These are phyloP conservation scores for Andinoacara biseriatus DNA, from an alignment of 2,113 vertebrate species.

Conservation along the genomic window DNA sequence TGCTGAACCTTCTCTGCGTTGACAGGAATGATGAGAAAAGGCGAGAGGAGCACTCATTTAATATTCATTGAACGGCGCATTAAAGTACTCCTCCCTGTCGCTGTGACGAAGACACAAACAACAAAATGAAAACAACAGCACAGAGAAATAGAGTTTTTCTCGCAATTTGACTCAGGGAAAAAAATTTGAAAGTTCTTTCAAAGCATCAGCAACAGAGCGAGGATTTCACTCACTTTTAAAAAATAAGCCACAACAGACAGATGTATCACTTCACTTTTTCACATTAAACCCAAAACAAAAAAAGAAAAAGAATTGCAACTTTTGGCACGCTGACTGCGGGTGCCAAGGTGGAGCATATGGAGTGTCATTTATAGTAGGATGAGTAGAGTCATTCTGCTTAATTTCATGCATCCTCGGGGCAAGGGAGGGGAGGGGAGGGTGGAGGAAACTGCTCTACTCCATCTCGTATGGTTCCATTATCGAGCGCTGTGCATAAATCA, in stretches of 20 bases:
- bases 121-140: conserved; percentile 29
- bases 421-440: neutral
- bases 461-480: conserved; percentile 24
- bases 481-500: conserved; percentile 57
- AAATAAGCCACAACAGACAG: conserved; percentile 47
- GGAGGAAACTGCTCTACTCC: conserved; percentile 11
- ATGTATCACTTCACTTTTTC: conserved; percentile 32
- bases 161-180: conserved; percentile 23
- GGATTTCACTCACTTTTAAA: neutral
- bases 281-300: conserved; percentile 18
- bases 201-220: neutral
- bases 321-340: conserved; percentile 10
- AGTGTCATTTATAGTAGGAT: conserved; percentile 48
- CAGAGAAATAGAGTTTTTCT: conserved; percentile 16
- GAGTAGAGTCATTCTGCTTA: conserved; percentile 55
- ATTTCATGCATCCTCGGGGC: conserved; percentile 62
- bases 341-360: conserved; percentile 37
- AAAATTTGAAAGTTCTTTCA: conserved; percentile 19
- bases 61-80: conserved; percentile 26
- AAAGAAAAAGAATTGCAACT: conserved; percentile 20
- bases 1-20: conserved; percentile 15
- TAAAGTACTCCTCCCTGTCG: neutral
- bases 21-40: conserved; percentile 20
- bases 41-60: neutral
- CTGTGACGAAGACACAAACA: conserved; percentile 30